These are phyloP conservation scores for Gasterosteus aculeatus DNA, from an alignment of 2,113 vertebrate species.

Conservation along the genomic window DNA sequence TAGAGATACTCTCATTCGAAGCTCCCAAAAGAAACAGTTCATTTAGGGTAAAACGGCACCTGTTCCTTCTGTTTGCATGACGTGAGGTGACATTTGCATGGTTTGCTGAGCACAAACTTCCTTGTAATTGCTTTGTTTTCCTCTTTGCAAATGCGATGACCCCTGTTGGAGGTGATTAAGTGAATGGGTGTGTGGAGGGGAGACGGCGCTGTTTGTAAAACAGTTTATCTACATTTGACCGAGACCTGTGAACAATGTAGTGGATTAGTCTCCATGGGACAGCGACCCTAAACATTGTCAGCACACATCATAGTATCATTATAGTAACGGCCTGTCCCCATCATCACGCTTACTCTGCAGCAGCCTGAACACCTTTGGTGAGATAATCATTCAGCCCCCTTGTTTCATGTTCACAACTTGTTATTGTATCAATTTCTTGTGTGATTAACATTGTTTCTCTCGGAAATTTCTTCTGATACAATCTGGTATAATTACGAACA, in stretches of 20 bases:
- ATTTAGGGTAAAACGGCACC: constrained; percentile 57
- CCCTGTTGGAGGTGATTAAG: constrained; percentile 55
- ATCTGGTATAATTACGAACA: neutral
- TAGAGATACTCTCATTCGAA: constrained; percentile 14
- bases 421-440: constrained; percentile 3
- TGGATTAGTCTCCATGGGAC: constrained; percentile 6
- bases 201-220: constrained; percentile 27
- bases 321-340: neutral
- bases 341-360: constrained; percentile 4
- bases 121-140: constrained; percentile 68
- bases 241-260: neutral
- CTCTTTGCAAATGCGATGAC: constrained; percentile 56
- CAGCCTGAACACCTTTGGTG: neutral
- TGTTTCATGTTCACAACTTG: constrained; percentile 14
- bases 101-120: constrained; percentile 66
- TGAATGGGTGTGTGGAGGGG: constrained; percentile 3
- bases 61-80: constrained; percentile 63
- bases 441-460: constrained; percentile 1
- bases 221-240: constrained; percentile 18
- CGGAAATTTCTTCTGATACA: constrained; percentile 5
- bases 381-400: constrained; percentile 4
- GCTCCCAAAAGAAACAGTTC: constrained; percentile 35
- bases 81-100: constrained; percentile 65
- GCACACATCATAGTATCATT: neutral
- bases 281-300: neutral